phyloP scores from a whole-genome alignment of 1,140 invertebrate species.

The Cepaea nemoralis region DNA sequence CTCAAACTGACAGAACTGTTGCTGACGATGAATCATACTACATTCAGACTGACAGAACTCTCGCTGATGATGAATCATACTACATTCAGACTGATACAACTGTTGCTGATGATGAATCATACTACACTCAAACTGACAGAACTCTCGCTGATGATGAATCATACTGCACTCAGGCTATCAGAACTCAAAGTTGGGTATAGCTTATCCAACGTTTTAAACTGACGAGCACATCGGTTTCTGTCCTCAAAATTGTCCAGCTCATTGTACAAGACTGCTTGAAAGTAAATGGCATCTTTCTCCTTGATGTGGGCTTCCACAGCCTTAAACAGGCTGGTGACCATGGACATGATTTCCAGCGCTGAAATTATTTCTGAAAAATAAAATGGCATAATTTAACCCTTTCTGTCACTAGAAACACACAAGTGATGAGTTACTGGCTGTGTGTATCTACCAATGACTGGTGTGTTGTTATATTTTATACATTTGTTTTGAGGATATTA shows the following conservation, averaged over 20 bases:
- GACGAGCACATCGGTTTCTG: conserved; percentile 67
- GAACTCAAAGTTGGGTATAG: conserved; percentile 61
- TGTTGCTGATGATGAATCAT: conserved; percentile 43
- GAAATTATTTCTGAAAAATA: conserved; percentile 69
- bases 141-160: conserved; percentile 28
- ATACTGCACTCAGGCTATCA: conserved; percentile 53
- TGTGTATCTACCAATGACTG: not conserved
- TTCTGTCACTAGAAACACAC: too few relatives aligned
- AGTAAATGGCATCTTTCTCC: conserved; percentile 78
- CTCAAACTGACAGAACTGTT: conserved; percentile 52
- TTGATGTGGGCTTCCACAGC: conserved; percentile 82
- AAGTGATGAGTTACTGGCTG: too few relatives aligned
- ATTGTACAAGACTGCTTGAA: conserved; percentile 64
- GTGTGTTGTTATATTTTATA: not conserved
- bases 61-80: conserved; percentile 58
- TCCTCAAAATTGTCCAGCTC: conserved; percentile 61
- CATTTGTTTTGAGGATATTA: not conserved
- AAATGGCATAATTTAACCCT: too few relatives aligned
- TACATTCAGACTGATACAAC: conserved; percentile 50
- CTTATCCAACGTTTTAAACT: conserved; percentile 66
- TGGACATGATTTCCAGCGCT: conserved; percentile 78
- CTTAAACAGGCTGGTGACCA: conserved; percentile 79
- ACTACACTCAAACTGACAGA: not conserved
- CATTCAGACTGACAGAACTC: conserved; percentile 65
- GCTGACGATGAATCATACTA: conserved; percentile 64